phyloP scores from a whole-genome alignment of 2,797 vertebrate genomes.

The Pangasius sanitwongsei region DNA sequence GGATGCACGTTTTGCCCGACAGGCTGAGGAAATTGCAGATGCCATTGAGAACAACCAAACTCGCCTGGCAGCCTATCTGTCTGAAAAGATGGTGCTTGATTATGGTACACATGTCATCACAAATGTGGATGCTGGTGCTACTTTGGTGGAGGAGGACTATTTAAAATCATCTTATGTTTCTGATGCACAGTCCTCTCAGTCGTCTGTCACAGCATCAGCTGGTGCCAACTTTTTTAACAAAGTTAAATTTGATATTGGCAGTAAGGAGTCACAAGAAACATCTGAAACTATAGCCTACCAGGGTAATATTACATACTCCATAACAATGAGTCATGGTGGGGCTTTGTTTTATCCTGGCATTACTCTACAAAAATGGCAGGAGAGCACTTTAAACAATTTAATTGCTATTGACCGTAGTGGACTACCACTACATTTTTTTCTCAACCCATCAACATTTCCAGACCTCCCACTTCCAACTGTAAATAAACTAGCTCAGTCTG shows the following conservation, averaged over 20 bases:
- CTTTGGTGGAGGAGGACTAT: constrained; percentile 86
- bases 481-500: constrained; percentile 69
- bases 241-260: constrained; percentile 66
- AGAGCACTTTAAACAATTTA: constrained; percentile 82
- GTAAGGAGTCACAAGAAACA: constrained; percentile 47
- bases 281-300: constrained; percentile 72
- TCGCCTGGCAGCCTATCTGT: constrained; percentile 76
- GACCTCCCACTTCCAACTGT: constrained; percentile 81
- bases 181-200: constrained; percentile 60
- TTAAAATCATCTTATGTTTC: constrained; percentile 78
- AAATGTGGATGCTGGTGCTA: constrained; percentile 79
- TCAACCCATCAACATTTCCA: constrained; percentile 75
- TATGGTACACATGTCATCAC: constrained; percentile 88
- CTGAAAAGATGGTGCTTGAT: constrained; percentile 85
- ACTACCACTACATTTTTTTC: constrained; percentile 79
- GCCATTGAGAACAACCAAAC: constrained; percentile 90
- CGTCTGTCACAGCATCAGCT: constrained; percentile 68
- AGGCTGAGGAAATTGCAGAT: constrained; percentile 77
- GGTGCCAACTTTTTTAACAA: constrained; percentile 78
- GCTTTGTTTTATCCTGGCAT: constrained; percentile 86
- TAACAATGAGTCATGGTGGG: constrained; percentile 81
- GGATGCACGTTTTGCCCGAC: constrained; percentile 73
- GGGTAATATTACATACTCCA: constrained; percentile 81
- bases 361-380: constrained; percentile 88
- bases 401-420: constrained; percentile 86